Evolutionary conservation across 2,113 vertebrate genomes (phyloP), one percentile per base, ranked within the genome.

Genomic region (Cynopterus brachyotis): DNA sequence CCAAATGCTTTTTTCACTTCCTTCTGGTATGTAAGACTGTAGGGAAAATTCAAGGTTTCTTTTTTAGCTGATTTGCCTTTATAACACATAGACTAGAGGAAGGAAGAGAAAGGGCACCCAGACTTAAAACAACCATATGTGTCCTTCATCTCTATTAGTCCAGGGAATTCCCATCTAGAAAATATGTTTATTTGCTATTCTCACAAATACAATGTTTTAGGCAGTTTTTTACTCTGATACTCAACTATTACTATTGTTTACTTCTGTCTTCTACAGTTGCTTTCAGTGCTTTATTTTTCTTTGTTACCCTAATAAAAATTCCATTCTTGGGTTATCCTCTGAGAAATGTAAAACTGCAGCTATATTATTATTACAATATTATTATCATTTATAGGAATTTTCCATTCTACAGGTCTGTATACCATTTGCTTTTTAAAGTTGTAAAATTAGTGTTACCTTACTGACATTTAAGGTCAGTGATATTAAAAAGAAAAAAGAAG

Each of bases 161-260:
- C 80, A 73, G 9, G 26, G 20, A 66, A 88, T 89, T 78, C 22
- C 35, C 70, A 81, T 22, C 24, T 50, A 19, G 84, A 60, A 93
- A 93, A 89, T 87, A 55, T 24, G 66, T 92, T 88, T 91, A 81
- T 8, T 75, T 91, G 42, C 32, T 75, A 37, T 85, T 15, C 45
- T 94, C 50, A 94, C n/a, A 91, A 90, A 80, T 45, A 87, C 26
- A 95, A 73, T 24, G 28, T 60, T 91, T 96, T 60, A 87, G 37
- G 35, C 16, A 75, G 28, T 32, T 93, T 88, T 57, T 81, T 91
- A 89, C 62, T 92, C 92, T 89, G 24, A 50, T 90, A 79, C 47
- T 96, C 67, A 59, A 59, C 55, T 70, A 67, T 81, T 67, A 67
- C 9, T 89, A 55, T 42, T 37, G 69, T 55, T 95, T 60, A 82